Conservation (phyloP, 2,797 vertebrate genomes). For the Bovichtus variegatus region DNA sequence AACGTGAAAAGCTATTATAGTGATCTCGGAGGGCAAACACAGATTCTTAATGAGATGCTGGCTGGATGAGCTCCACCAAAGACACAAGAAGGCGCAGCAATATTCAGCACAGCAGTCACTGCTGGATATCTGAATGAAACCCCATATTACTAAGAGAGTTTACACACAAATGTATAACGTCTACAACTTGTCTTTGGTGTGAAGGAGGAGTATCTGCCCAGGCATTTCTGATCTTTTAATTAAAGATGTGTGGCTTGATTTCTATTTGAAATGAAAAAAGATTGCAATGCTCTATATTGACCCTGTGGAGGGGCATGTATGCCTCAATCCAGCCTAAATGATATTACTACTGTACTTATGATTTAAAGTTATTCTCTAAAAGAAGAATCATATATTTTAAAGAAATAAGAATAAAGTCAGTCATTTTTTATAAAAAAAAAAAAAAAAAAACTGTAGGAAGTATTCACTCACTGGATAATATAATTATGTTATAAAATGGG, state of each 20-base stretch:
- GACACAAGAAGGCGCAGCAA: neutral
- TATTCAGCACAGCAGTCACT: conserved; percentile 4
- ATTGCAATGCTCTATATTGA: too few relatives aligned
- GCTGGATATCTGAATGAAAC: neutral
- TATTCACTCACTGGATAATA: neutral
- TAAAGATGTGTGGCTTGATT: neutral
- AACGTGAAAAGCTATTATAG: conserved; percentile 59
- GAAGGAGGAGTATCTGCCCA: neutral
- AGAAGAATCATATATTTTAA: neutral
- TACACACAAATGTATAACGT: neutral
- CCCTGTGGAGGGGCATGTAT: neutral
- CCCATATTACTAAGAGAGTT: neutral
- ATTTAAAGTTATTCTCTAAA: neutral
- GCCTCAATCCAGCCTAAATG: neutral
- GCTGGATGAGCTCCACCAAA: conserved; percentile 16
- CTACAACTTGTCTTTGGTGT: neutral
- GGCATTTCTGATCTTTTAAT: neutral
- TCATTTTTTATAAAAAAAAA: neutral
- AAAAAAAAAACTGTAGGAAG: neutral
- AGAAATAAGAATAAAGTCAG: neutral
- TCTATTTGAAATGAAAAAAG: too few relatives aligned
- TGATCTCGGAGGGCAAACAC: conserved; percentile 48
- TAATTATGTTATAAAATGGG: too few relatives aligned
- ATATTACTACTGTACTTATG: neutral
- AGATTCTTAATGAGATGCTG: conserved; percentile 52